Percentiles rank a stretch among this genome's conserved stretches.
Evolutionary conservation across 2,888 invertebrate genomes (phyloP).

Genomic region (Ormyrus labotus): DNA sequence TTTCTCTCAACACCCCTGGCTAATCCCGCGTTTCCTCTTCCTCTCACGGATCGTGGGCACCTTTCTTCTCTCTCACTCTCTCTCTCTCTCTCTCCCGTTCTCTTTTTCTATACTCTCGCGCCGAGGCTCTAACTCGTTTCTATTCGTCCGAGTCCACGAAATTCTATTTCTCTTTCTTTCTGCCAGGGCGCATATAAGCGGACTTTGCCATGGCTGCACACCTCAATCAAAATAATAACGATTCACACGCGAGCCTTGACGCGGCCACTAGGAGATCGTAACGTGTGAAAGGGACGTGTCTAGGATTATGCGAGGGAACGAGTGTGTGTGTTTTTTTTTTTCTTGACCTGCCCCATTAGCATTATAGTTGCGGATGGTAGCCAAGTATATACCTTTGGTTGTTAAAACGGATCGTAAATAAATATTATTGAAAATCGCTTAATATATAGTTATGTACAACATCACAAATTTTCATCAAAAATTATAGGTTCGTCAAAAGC

Average conservation of each 20-base stretch:
- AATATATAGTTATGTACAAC: no score
- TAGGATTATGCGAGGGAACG: no score
- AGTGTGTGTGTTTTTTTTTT: not conserved
- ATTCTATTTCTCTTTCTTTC: slow-evolving; percentile 29
- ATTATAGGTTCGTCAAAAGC: no score
- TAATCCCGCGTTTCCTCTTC: slow-evolving; percentile 49
- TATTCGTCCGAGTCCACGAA: slow-evolving; percentile 20
- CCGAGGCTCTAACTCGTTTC: slow-evolving; percentile 19
- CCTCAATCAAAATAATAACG: slow-evolving; percentile 18
- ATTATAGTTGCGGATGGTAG: not conserved
- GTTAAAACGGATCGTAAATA: no score
- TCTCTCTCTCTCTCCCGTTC: not conserved
- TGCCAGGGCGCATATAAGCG: not conserved
- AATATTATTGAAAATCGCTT: no score
- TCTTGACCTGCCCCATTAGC: slow-evolving; percentile 29
- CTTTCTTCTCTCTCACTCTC: slow-evolving; percentile 19
- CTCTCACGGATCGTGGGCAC: slow-evolving; percentile 33
- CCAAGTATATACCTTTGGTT: no score
- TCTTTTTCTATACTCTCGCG: no score
- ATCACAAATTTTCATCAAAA: no score
- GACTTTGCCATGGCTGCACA: not conserved
- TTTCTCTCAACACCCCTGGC: slow-evolving; percentile 34
- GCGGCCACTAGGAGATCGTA: no score
- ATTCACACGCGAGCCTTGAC: not conserved
- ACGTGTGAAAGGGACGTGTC: no score